Conservation (phyloP, 23 tunicate species). For the Ascidia mentula region DNA sequence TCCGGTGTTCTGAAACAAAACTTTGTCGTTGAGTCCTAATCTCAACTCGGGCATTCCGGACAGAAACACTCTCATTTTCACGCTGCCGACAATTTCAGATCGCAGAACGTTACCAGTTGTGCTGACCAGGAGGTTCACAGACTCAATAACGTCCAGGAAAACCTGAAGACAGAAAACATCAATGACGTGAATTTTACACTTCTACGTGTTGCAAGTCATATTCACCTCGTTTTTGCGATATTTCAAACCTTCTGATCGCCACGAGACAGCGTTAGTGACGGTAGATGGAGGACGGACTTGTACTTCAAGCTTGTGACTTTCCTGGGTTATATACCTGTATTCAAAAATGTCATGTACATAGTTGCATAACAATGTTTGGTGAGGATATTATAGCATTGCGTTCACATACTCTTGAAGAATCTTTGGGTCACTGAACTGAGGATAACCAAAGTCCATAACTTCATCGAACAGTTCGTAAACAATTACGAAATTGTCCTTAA, state of each 20-base stretch:
- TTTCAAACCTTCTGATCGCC: constrained; percentile 96
- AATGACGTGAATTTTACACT: neutral
- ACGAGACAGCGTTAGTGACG: constrained; percentile 96
- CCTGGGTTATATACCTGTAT: constrained; percentile 95
- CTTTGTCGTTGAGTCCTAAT: constrained; percentile 89
- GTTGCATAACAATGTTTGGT: no score
- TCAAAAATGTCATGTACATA: no score
- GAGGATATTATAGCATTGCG: no score
- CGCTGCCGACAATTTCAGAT: constrained; percentile 97
- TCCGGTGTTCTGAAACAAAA: constrained; percentile 95
- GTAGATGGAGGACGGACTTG: constrained; percentile 98
- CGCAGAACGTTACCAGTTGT: constrained; percentile 94
- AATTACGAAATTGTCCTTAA: constrained; percentile 97
- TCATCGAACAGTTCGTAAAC: constrained; percentile 95
- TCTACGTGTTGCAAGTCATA: neutral
- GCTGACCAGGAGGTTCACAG: constrained; percentile 90
- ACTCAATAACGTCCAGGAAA: constrained; percentile 94
- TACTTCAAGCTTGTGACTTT: constrained; percentile 92
- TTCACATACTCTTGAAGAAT: constrained; percentile 78
- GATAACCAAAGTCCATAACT: constrained; percentile 98
- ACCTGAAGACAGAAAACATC: constrained; percentile 42
- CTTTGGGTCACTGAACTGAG: constrained; percentile 97
- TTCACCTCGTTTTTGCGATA: constrained; percentile 93
- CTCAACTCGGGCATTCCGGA: constrained; percentile 99
- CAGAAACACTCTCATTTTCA: constrained; percentile 96